Conservation (phyloP, 2,113 vertebrate species). For the Diadophis punctatus region DNA sequence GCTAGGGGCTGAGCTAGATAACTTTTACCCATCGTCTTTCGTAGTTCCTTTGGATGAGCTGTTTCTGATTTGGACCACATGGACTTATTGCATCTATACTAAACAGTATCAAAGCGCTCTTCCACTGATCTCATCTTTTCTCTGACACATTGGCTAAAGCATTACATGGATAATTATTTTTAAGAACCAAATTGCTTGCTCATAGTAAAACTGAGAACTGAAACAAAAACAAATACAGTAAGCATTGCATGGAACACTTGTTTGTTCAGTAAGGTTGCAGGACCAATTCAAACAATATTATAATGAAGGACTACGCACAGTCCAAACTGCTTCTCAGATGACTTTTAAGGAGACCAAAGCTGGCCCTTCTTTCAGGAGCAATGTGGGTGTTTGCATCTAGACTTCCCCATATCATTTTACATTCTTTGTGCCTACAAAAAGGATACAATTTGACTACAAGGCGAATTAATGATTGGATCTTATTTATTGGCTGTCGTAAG, state of each 20-base stretch:
- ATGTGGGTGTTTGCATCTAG: not conserved
- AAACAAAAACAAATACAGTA: constrained; percentile 35
- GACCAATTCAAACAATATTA: not conserved
- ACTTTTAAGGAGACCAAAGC: not conserved
- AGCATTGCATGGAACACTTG: constrained; percentile 43
- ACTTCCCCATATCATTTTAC: not conserved
- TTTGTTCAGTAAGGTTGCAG: constrained; percentile 37
- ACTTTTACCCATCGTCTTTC: not conserved
- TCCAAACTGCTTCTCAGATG: not conserved
- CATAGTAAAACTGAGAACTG: constrained; percentile 40
- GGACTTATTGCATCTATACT: not conserved
- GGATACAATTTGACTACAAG: not conserved
- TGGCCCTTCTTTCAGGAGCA: not conserved
- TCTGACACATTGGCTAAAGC: constrained; percentile 14
- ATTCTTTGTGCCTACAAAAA: not conserved
- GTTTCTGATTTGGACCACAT: not conserved
- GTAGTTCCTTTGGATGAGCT: not conserved
- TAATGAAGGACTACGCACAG: not conserved
- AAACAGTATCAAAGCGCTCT: constrained; percentile 9
- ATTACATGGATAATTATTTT: constrained; percentile 62
- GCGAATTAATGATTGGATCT: not conserved
- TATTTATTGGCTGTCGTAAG: not conserved
- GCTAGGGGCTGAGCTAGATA: not conserved
- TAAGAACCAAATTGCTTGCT: constrained; percentile 50
- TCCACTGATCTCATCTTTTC: constrained; percentile 28